Evolutionary conservation across 1,140 invertebrate genomes (phyloP), one percentile per base, ranked within the genome.

Genomic region (Drosophila pseudoananassae): DNA sequence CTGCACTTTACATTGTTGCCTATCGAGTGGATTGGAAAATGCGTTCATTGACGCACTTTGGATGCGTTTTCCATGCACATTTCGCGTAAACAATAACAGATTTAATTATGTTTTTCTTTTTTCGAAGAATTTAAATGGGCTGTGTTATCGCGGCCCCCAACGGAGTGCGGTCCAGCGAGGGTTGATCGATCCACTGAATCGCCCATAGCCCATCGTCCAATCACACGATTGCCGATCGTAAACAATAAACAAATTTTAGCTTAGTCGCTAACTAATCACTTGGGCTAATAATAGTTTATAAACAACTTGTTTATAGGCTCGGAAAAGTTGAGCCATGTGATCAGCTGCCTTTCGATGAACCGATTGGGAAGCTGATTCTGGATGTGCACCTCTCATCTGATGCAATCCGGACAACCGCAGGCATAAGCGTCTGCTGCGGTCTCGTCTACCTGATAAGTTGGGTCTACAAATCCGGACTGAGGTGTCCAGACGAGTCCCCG

Each of bases 51-150:
- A 87, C 83, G 83, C 71, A 83, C 78, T 73, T 78, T 61, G 65
- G 58, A 77, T 54, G 47, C 43, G 36, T 54, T 82, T 81, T 71
- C 64, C 52, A 65, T 60, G 55, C 52, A 68, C 29, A 29, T 57
- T 68, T 60, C 55, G 60, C 75, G 84, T 88, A 88, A 87, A 87
- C 83, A 87, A 83, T 83, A 76, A 83, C 83, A 87, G 54, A 83
- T 88, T 88, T 64, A 68, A 55, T 43, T 56, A 71, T 78, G 58
- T 76, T 76, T 88, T 82, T 61, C 74, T 71, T 87, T 75, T 61
- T 46, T 10, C 43, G 43, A 46, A 56, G 55, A 53, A 61, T 46
- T 71, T 77, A 74, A 81, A 63, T 78, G 64, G 60, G 70, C 74
- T 66, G 47, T 64, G 72, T 46, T 87, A 85, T 85, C 81, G 53